Evolutionary conservation across 2,797 vertebrate genomes (phyloP), one percentile per base, ranked within the genome.

Genomic region (Agapornis canus): DNA sequence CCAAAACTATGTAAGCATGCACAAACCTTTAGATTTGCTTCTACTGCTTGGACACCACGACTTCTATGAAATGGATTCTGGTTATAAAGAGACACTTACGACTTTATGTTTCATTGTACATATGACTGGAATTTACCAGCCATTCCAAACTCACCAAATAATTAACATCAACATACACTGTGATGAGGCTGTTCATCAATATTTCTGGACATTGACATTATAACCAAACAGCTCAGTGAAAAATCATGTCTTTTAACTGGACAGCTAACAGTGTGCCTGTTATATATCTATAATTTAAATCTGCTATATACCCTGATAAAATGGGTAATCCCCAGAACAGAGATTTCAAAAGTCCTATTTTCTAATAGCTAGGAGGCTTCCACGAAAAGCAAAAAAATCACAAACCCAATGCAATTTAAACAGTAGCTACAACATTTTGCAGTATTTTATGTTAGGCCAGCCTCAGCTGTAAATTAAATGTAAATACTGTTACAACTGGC

Each of bases 21-120:
- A 96, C 92, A 96, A 94, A 97, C 93, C 91, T 96, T 93, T 91
- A 87, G 76, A 92, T 95, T 94, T 95, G 92, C 88, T 96, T 75
- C 95, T 95, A 96, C 72, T 92, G 83, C 92, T 91, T 93, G 94
- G 91, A 77, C 86, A 94, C 57, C 88, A 94, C n/a, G 85, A 90
- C 68, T 89, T 96, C 94, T 94, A 91, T 89, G 89, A 90, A 96
- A 96, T 80, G 90, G 94, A 95, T 89, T 95, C 65, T 89, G 92
- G 92, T 95, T 96, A 95, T 42, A 88, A 83, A 95, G 86, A 97
- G 95, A 95, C 85, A 93, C 88, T 94, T 86, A 85, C 86, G 93
- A 78, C 71, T 87, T 94, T 92, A 86, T 59, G 86, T 27, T 93
- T 89, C 42, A 83, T 63, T 92, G 70, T 51, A 82, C 5, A 2